Conservation (phyloP, 2,888 invertebrate species). For the Oeneis ivallda region DNA sequence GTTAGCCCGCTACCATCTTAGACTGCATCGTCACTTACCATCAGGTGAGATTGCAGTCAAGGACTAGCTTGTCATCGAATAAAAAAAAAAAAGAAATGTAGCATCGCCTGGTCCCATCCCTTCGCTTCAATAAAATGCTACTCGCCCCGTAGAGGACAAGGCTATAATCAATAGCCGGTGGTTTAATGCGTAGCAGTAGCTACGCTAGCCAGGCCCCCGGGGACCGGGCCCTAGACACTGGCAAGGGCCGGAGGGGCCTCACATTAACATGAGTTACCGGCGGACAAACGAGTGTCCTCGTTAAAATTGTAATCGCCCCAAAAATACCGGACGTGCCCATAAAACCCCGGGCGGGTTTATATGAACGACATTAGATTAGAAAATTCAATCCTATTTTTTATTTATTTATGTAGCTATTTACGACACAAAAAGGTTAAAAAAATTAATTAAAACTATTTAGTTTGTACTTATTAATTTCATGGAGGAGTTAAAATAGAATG, state of each 20-base stretch:
- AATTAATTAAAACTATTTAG: no score
- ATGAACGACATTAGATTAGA: neutral
- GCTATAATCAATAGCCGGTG: slow-evolving; percentile 24
- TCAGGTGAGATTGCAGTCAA: no score
- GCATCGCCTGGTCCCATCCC: no score
- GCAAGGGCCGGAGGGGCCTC: slow-evolving; percentile 15
- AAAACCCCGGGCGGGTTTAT: neutral
- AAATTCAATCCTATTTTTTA: neutral
- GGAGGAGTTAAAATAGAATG: no score
- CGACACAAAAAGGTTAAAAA: no score
- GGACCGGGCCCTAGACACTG: slow-evolving; percentile 1
- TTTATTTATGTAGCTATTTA: no score
- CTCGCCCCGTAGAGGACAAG: neutral
- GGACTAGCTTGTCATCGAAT: no score
- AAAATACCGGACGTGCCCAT: slow-evolving; percentile 14
- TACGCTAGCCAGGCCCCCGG: slow-evolving; percentile 25
- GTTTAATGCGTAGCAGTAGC: slow-evolving; percentile 26
- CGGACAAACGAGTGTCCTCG: slow-evolving; percentile 17
- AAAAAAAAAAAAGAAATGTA: no score
- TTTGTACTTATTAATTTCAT: no score
- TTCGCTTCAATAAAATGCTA: no score
- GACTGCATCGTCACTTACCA: no score
- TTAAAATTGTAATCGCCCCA: slow-evolving; percentile 23
- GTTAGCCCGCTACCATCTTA: no score
- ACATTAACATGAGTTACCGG: slow-evolving; percentile 23